A percentile compares a stretch with the other conserved stretches of the same genome.
These are phyloP conservation scores for Calliphora vomitoria DNA, from an alignment of 2,888 invertebrate genomes.

Conservation along the genomic window DNA sequence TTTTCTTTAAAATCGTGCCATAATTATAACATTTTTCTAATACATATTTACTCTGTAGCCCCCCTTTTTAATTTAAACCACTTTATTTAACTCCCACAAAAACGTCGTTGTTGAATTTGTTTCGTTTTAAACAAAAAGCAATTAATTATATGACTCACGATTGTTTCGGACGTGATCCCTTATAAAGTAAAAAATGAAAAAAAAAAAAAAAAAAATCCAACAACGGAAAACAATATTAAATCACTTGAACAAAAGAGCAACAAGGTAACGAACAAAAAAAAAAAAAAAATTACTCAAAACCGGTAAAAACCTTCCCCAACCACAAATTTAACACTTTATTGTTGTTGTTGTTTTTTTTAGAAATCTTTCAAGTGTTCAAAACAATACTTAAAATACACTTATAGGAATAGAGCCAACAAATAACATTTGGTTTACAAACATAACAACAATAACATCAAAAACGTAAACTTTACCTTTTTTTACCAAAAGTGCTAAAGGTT, in stretches of 20 bases:
- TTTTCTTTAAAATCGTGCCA: background rate
- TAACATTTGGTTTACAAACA: constrained; percentile 21
- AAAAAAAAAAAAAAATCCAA: constrained; percentile 9
- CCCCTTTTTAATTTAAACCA: background rate
- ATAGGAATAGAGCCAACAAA: constrained; percentile 18
- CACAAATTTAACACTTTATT: constrained; percentile 55
- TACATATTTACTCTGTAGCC: background rate
- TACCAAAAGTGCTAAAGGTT: constrained; percentile 46
- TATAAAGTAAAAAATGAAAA: constrained; percentile 18
- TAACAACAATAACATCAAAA: constrained; percentile 1
- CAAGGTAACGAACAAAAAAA: constrained; percentile 14
- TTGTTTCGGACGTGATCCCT: constrained; percentile 63
- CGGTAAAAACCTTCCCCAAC: constrained; percentile 49
- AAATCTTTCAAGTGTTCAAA: constrained; percentile 63
- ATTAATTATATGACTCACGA: constrained; percentile 78
- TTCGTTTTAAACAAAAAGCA: constrained; percentile 52
- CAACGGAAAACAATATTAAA: constrained; percentile 57
- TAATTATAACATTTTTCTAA: background rate
- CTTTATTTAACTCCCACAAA: constrained; percentile 35
- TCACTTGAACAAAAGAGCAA: constrained; percentile 57
- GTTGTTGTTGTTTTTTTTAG: constrained; percentile 38
- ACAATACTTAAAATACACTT: constrained; percentile 20
- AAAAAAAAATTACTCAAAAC: no score
- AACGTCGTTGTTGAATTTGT: constrained; percentile 39
- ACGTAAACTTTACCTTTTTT: constrained; percentile 29